These are phyloP conservation scores for Scotopteryx bipunctaria DNA, from an alignment of 2,888 invertebrate species.

Conservation along the genomic window DNA sequence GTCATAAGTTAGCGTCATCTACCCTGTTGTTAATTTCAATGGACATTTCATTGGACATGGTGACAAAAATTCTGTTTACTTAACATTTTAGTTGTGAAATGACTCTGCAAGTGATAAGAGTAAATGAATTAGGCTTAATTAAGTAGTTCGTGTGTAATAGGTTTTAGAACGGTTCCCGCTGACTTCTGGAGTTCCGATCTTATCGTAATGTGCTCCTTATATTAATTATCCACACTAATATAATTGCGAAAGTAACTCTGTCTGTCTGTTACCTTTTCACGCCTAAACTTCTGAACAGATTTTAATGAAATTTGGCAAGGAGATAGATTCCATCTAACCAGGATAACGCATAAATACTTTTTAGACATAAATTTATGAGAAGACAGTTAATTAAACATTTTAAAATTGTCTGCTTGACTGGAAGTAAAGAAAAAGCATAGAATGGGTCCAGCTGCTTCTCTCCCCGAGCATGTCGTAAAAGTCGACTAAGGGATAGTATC, in stretches of 20 bases:
- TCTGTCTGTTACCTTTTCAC: no score
- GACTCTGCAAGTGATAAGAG: conserved; percentile 65
- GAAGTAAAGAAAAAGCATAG: no score
- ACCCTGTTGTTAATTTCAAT: conserved; percentile 74
- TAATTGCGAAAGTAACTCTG: neutral
- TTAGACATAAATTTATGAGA: no score
- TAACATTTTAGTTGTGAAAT: conserved; percentile 60
- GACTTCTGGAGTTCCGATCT: conserved; percentile 44
- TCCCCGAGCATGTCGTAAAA: no score
- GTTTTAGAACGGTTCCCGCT: conserved; percentile 66
- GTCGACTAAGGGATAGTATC: no score
- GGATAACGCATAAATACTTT: no score
- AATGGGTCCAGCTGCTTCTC: no score
- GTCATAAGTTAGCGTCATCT: conserved; percentile 76
- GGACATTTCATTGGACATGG: conserved; percentile 79
- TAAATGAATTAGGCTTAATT: conserved; percentile 66
- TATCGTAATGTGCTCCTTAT: conserved; percentile 33
- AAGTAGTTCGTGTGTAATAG: conserved; percentile 60
- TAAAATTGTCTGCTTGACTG: no score
- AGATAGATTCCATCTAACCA: no score
- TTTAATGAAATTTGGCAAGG: no score
- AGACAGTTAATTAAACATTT: no score
- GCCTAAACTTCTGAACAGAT: no score
- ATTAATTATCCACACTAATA: neutral
- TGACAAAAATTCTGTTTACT: conserved; percentile 82